Evolutionary conservation across 2,888 invertebrate species (phyloP).

Genomic region (Mythimna ferrago): DNA sequence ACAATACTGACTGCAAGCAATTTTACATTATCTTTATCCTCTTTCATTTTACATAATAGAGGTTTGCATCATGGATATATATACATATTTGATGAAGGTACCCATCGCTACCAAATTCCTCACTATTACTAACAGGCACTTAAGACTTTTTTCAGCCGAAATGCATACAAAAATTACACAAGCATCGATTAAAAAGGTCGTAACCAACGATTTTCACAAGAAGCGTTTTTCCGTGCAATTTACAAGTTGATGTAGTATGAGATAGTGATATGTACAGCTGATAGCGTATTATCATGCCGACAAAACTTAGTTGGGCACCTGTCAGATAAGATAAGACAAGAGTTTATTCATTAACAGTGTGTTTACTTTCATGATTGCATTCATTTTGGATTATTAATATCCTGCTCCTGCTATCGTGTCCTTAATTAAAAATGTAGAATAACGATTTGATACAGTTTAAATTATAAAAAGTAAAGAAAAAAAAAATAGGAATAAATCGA

Average conservation of each 20-base stretch:
- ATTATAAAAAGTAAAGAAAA: too few relatives aligned
- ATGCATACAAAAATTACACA: background rate
- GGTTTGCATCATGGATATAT: background rate
- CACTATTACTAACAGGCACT: background rate
- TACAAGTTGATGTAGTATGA: conserved; percentile 19
- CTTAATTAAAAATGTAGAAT: too few relatives aligned
- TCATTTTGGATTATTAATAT: conserved; percentile 25
- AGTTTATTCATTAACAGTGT: conserved; percentile 52
- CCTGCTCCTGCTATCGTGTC: background rate
- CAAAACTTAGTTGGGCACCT: conserved; percentile 45
- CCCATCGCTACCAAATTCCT: background rate
- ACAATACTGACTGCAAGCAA: background rate
- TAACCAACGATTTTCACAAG: conserved; percentile 17
- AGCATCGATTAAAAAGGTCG: background rate
- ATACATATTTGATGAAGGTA: background rate
- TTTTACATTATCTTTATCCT: background rate
- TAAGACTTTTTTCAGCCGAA: background rate
- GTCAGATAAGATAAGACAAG: conserved; percentile 49
- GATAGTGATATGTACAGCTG: conserved; percentile 23
- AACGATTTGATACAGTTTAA: too few relatives aligned
- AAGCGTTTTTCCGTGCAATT: conserved; percentile 6
- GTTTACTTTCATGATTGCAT: conserved; percentile 42
- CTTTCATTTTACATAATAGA: background rate
- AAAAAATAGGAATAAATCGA: too few relatives aligned
- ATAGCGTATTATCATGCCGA: conserved; percentile 34